These are phyloP conservation scores for Onychorhynchus coronatus DNA, from an alignment of 2,113 vertebrate genomes.

Conservation along the genomic window DNA sequence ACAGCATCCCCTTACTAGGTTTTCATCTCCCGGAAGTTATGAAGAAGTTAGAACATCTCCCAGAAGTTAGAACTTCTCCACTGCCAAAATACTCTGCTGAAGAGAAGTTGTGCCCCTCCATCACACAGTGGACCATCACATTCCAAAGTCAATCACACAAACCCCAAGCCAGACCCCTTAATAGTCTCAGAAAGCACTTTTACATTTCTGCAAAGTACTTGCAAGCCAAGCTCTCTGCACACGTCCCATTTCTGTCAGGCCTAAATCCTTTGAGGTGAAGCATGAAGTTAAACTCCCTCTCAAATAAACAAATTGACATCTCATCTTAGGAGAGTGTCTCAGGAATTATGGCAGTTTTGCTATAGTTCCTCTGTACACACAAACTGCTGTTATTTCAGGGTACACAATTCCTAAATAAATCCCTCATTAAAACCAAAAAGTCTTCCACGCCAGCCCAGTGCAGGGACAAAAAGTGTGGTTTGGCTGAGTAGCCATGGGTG, in stretches of 20 bases:
- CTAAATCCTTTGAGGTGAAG: background rate
- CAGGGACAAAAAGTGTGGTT: accelerated
- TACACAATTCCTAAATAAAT: background rate
- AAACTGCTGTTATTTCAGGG: background rate
- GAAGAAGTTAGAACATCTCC: background rate
- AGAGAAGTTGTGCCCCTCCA: background rate
- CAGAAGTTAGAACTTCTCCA: background rate
- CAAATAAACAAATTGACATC: background rate
- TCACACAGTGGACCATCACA: background rate
- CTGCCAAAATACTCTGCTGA: background rate
- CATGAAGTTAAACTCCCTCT: background rate
- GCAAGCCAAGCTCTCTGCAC: background rate
- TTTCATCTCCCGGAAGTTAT: background rate
- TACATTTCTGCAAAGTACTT: background rate
- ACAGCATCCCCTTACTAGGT: background rate
- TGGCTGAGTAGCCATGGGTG: background rate
- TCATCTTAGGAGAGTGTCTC: background rate
- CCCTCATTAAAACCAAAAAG: background rate
- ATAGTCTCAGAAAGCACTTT: background rate
- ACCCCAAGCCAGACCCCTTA: background rate
- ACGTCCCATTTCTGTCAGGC: background rate
- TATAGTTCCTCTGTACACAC: background rate
- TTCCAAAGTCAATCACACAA: background rate
- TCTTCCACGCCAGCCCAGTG: accelerated
- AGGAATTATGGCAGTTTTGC: background rate